These are phyloP conservation scores for Enteromius viviparus DNA, from an alignment of 2,797 vertebrate species.

Conservation along the genomic window DNA sequence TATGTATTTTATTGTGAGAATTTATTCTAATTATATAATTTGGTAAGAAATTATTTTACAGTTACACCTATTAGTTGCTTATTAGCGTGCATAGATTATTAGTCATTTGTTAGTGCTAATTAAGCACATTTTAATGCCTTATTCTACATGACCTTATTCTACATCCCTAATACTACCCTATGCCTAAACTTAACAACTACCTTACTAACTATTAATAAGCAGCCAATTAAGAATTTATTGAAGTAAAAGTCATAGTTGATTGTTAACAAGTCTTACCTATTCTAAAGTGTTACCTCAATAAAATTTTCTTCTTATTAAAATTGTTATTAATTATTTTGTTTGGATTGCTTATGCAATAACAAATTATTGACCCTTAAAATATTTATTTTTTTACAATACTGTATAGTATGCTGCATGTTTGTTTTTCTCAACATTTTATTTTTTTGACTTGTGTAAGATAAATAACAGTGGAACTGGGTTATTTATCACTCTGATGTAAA, in stretches of 20 bases:
- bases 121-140: no score
- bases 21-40: neutral
- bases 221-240: no score
- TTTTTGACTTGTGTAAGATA: neutral
- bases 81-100: no score
- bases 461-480: constrained; percentile 7
- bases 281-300: neutral
- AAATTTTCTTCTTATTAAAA: neutral
- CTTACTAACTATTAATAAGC: no score
- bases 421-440: neutral
- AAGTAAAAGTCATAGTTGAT: no score
- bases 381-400: neutral
- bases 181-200: no score
- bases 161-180: no score
- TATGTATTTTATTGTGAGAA: neutral
- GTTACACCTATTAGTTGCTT: no score
- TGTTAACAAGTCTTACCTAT: no score
- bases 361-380: neutral
- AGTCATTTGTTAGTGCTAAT: no score
- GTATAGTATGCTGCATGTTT: neutral
- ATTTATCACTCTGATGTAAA: constrained; percentile 37
- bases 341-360: neutral
- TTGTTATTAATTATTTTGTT: neutral
- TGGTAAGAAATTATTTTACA: no score
- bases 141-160: no score